These are phyloP conservation scores for Pelecanoides urinatrix DNA, from an alignment of 2,113 vertebrate genomes.

Conservation along the genomic window DNA sequence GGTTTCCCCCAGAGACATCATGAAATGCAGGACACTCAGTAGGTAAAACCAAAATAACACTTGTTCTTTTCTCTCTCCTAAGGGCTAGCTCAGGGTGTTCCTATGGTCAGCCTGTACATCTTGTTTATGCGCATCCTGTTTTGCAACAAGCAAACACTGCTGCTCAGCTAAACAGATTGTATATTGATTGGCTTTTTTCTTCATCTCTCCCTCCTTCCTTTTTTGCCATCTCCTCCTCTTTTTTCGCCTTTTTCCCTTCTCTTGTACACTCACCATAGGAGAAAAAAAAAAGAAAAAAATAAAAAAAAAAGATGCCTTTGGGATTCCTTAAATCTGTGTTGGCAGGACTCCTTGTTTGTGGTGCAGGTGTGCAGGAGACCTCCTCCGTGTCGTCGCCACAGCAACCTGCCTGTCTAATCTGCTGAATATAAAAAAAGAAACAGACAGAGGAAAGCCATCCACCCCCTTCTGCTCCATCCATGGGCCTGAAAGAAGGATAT, in stretches of 20 bases:
- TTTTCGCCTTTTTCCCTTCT: background rate
- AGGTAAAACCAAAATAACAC: background rate
- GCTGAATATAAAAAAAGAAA: constrained; percentile 75
- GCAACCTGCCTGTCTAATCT: constrained; percentile 82
- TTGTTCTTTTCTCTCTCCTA: background rate
- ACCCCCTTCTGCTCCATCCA: constrained; percentile 76
- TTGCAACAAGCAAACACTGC: background rate
- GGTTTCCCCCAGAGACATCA: background rate
- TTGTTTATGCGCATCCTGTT: background rate
- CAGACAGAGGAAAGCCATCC: constrained; percentile 76
- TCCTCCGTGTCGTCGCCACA: constrained; percentile 74
- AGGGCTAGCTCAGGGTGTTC: background rate
- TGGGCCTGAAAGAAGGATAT: constrained; percentile 74
- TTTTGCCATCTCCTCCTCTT: background rate
- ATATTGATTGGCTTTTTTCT: background rate
- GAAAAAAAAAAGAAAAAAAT: background rate
- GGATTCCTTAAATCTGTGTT: constrained; percentile 46
- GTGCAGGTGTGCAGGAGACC: constrained; percentile 79
- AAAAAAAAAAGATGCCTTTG: background rate
- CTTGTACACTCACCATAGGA: constrained; percentile 11
- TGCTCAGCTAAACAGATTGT: background rate
- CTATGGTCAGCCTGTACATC: background rate
- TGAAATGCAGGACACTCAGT: background rate
- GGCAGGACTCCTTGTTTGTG: constrained; percentile 49
- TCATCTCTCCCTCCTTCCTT: background rate